phyloP scores from a whole-genome alignment of 2,797 vertebrate species.

The Erethizon dorsatum region DNA sequence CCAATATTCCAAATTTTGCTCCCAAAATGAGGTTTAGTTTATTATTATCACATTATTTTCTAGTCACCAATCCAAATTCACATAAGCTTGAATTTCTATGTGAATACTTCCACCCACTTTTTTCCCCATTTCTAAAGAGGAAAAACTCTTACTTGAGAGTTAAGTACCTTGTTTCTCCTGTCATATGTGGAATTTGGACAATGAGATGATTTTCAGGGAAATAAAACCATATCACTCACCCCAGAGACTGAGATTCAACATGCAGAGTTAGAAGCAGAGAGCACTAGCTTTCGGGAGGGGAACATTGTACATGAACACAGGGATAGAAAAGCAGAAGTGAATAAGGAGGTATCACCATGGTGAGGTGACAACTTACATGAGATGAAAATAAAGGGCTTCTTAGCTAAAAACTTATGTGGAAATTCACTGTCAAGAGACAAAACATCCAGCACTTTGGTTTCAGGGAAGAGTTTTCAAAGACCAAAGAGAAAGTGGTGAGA shows the following conservation, averaged over 20 bases:
- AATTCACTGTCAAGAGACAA: background rate
- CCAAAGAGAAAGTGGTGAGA: conserved; percentile 13
- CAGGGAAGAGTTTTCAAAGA: conserved; percentile 58
- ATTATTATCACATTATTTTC: conserved; percentile 33
- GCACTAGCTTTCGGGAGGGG: background rate
- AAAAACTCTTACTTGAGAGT: conserved; percentile 4
- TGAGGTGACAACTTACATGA: background rate
- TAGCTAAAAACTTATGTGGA: background rate
- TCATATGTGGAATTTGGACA: background rate
- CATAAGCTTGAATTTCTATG: background rate
- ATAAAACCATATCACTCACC: background rate
- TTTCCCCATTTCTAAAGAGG: background rate
- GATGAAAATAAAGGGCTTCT: background rate
- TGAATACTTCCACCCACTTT: background rate
- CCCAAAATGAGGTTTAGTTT: conserved; percentile 24
- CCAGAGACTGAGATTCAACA: background rate
- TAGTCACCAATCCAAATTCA: conserved; percentile 57
- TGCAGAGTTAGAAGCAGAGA: background rate
- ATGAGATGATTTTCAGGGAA: conserved; percentile 39
- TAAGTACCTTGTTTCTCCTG: conserved; percentile 10
- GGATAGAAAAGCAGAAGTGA: background rate
- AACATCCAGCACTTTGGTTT: background rate
- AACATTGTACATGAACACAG: background rate
- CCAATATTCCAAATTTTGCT: conserved; percentile 37
- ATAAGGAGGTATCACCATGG: background rate